These are phyloP conservation scores for Tupiocoris notatus DNA, from an alignment of 2,888 invertebrate species.

Conservation along the genomic window DNA sequence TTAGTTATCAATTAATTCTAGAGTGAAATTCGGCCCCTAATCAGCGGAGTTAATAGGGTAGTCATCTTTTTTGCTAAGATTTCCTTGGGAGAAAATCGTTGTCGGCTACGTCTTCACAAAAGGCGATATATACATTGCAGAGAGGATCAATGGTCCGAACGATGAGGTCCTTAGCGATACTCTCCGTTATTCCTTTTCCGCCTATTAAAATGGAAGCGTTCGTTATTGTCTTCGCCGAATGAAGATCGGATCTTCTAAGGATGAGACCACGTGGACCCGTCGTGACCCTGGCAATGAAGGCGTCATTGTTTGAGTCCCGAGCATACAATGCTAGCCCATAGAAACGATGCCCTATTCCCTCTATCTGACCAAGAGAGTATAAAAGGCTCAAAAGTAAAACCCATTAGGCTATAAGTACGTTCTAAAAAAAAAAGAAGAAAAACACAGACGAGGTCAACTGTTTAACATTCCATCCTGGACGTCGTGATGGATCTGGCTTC, in stretches of 20 bases:
- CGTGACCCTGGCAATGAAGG: constrained; percentile 43
- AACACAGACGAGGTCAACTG: constrained; percentile 13
- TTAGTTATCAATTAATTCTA: too few relatives aligned
- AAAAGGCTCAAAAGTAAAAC: neutral
- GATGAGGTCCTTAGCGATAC: neutral
- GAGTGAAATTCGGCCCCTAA: too few relatives aligned
- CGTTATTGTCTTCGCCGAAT: constrained; percentile 38
- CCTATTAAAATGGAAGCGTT: constrained; percentile 25
- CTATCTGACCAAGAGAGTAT: neutral
- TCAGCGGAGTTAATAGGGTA: too few relatives aligned
- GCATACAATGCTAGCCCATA: constrained; percentile 12
- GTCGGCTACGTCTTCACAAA: too few relatives aligned
- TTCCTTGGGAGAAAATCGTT: too few relatives aligned
- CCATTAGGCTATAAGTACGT: constrained; percentile 36
- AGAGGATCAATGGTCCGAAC: neutral
- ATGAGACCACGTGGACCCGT: constrained; percentile 34
- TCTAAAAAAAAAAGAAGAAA: neutral
- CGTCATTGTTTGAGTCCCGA: constrained; percentile 34
- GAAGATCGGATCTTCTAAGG: constrained; percentile 32
- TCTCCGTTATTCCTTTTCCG: constrained; percentile 19
- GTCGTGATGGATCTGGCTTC: constrained; percentile 20
- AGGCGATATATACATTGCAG: neutral
- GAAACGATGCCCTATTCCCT: constrained; percentile 22
- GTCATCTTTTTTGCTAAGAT: too few relatives aligned
- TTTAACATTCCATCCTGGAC: constrained; percentile 30